Evolutionary conservation across 2,113 vertebrate genomes (phyloP).

Genomic region (Notarius quadriscutis): DNA sequence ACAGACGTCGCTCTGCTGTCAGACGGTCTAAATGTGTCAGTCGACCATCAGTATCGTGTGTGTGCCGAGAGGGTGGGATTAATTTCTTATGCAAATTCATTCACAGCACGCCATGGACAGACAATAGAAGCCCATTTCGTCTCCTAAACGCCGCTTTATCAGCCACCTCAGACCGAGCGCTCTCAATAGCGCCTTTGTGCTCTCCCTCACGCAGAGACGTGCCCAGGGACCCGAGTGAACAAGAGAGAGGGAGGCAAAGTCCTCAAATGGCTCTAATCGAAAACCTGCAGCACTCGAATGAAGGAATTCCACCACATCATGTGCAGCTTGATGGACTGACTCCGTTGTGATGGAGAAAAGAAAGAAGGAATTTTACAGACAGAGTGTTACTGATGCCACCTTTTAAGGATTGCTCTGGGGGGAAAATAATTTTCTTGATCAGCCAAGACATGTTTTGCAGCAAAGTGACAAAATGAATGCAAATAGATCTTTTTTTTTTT

Average conservation of each 20-base stretch:
- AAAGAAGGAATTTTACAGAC: background rate
- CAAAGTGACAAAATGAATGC: background rate
- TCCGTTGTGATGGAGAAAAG: background rate
- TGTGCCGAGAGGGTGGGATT: background rate
- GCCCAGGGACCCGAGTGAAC: conserved; percentile 28
- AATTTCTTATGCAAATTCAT: conserved; percentile 26
- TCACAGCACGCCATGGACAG: background rate
- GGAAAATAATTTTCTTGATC: background rate
- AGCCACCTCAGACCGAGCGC: conserved; percentile 28
- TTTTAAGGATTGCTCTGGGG: background rate
- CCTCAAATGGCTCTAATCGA: conserved; percentile 29
- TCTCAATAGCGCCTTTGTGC: conserved; percentile 35
- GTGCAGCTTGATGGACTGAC: background rate
- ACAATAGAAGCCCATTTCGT: conserved; percentile 48
- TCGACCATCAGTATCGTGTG: background rate
- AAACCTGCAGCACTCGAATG: conserved; percentile 2
- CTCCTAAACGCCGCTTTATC: conserved; percentile 36
- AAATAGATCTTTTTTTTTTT: background rate
- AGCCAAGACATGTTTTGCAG: background rate
- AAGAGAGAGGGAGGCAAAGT: background rate
- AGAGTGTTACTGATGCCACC: background rate
- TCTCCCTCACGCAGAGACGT: conserved; percentile 11
- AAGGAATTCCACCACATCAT: conserved; percentile 13
- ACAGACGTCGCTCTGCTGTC: background rate
- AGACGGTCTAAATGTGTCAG: background rate